Conservation (phyloP, 92 coral and sea anemone genomes). For the Epizoanthus fatuus region DNA sequence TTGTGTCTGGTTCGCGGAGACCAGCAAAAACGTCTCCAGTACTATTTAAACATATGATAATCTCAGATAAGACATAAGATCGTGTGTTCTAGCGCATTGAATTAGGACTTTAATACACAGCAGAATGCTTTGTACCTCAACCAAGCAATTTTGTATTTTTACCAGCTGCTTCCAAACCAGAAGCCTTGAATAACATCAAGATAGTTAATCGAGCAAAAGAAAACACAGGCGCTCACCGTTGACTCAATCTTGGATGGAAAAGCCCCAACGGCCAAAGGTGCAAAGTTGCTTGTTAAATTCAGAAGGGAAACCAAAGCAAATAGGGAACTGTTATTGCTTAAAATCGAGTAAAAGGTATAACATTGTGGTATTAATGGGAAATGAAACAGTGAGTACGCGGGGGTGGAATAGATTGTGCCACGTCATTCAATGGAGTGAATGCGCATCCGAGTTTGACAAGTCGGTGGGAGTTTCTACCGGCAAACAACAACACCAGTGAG, state of each 20-base stretch:
- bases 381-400: constrained; percentile 18
- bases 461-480: constrained; percentile 11
- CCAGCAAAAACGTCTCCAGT: not conserved
- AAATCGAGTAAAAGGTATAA: constrained; percentile 10
- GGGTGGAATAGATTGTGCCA: constrained; percentile 39
- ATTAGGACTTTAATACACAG: not conserved
- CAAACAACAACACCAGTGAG: constrained; percentile 25
- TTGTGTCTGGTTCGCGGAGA: not conserved
- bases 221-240: not conserved
- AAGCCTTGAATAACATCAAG: constrained; percentile 18
- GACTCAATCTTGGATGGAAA: too few relatives aligned
- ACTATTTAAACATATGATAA: not conserved
- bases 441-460: constrained; percentile 17
- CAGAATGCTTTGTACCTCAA: not conserved
- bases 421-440: constrained; percentile 40
- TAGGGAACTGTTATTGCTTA: not conserved
- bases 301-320: not conserved
- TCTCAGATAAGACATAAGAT: not conserved
- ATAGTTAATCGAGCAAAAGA: not conserved
- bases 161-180: constrained; percentile 37
- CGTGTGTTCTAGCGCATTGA: not conserved
- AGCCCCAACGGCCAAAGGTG: too few relatives aligned
- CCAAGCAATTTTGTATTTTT: not conserved
- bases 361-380: not conserved
- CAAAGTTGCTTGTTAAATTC: not conserved